Percentiles rank a stretch among this genome's conserved stretches.
These are phyloP conservation scores for Drosophila sproati DNA, from an alignment of 1,140 invertebrate genomes.

Conservation along the genomic window DNA sequence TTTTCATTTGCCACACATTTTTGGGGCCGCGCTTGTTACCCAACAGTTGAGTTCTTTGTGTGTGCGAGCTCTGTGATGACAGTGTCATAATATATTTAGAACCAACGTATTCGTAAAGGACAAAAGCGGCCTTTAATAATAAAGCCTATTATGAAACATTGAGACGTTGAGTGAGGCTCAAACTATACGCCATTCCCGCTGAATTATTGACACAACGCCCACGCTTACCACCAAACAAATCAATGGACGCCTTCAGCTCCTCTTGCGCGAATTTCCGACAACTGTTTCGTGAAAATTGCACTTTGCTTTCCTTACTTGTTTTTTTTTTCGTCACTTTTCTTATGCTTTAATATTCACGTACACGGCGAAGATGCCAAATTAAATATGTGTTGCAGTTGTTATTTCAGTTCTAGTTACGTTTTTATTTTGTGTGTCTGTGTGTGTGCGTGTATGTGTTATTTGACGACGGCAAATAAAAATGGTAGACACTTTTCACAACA, in stretches of 20 bases:
- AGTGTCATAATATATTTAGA: constrained; percentile 39
- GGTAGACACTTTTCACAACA: constrained; percentile 81
- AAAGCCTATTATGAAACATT: constrained; percentile 22
- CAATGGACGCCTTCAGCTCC: constrained; percentile 16
- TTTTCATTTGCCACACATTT: not conserved
- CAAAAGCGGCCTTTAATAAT: constrained; percentile 18
- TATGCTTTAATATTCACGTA: not conserved
- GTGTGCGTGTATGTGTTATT: constrained; percentile 34
- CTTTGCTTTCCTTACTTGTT: constrained; percentile 7
- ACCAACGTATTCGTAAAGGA: constrained; percentile 15
- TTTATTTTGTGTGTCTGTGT: not conserved
- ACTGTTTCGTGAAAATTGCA: constrained; percentile 26
- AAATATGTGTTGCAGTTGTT: constrained; percentile 17
- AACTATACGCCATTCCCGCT: constrained; percentile 45
- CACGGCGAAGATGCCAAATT: not conserved
- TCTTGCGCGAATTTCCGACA: not conserved
- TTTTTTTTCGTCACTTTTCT: not conserved
- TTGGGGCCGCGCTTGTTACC: constrained; percentile 13
- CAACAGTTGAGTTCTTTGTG: constrained; percentile 13
- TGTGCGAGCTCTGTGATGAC: constrained; percentile 12
- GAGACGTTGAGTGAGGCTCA: constrained; percentile 9
- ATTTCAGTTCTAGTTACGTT: constrained; percentile 5
- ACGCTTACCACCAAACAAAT: constrained; percentile 57
- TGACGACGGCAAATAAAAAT: constrained; percentile 44
- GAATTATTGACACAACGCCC: constrained; percentile 46